A percentile compares a stretch with the other conserved stretches of the same genome.
Evolutionary conservation across 1,140 invertebrate genomes (phyloP).

Genomic region (Colletes gigas): DNA sequence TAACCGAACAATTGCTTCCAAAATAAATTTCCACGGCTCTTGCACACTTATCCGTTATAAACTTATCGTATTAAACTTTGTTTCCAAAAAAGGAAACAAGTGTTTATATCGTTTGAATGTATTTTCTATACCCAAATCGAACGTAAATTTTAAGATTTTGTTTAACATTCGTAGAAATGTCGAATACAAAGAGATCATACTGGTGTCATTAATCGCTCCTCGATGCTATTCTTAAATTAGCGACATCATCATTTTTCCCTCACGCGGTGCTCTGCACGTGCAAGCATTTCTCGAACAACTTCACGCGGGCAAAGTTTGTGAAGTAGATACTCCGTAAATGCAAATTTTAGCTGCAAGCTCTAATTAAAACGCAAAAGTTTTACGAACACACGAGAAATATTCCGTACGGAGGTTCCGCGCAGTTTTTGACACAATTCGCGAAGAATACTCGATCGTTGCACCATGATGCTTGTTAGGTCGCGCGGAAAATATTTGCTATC

Average conservation of each 20-base stretch:
- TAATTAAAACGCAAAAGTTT: conserved; percentile 36
- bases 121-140: too few relatives aligned
- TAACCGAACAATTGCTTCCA: too few relatives aligned
- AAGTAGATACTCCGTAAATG: conserved; percentile 5
- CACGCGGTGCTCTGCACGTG: neutral
- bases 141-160: too few relatives aligned
- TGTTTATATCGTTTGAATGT: too few relatives aligned
- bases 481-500: neutral
- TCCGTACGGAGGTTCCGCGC: neutral
- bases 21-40: too few relatives aligned
- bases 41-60: too few relatives aligned
- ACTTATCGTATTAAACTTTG: too few relatives aligned
- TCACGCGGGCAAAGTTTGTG: conserved; percentile 22
- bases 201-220: neutral
- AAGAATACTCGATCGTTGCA: neutral
- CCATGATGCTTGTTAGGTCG: neutral
- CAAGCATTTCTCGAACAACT: conserved; percentile 18
- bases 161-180: too few relatives aligned
- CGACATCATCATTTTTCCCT: conserved; percentile 7
- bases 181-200: neutral
- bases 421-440: neutral
- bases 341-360: conserved; percentile 19
- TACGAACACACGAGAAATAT: conserved; percentile 8
- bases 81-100: too few relatives aligned
- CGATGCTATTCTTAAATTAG: conserved; percentile 4